These are phyloP conservation scores for Pangasius djambal DNA, from an alignment of 2,797 vertebrate genomes.

Conservation along the genomic window DNA sequence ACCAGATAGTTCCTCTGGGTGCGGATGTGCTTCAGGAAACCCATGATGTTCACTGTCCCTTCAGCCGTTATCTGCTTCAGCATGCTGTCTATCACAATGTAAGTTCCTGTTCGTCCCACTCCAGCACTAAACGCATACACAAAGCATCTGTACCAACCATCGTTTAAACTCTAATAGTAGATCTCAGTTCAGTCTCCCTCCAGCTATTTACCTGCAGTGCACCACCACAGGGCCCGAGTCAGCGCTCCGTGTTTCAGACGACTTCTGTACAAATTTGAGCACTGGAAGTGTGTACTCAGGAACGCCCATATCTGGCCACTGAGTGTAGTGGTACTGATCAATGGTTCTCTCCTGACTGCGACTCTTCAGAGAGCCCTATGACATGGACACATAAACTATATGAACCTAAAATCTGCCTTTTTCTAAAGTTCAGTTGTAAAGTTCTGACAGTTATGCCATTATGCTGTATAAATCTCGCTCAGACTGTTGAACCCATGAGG, in stretches of 20 bases:
- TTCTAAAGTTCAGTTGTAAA: not conserved
- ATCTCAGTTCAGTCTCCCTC: not conserved
- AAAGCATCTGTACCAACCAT: not conserved
- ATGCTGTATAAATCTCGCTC: not conserved
- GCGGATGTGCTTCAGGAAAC: slow-evolving; percentile 95
- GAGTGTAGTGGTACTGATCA: slow-evolving; percentile 93
- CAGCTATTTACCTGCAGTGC: slow-evolving; percentile 87
- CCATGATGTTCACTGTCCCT: slow-evolving; percentile 85
- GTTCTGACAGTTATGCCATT: not conserved
- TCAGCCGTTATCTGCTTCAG: slow-evolving; percentile 89
- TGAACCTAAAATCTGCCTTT: not conserved
- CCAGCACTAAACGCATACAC: slow-evolving; percentile 79
- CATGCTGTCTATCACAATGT: slow-evolving; percentile 97
- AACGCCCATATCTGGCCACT: slow-evolving; percentile 98
- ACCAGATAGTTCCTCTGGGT: slow-evolving; percentile 96
- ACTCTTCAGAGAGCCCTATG: slow-evolving; percentile 87
- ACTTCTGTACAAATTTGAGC: slow-evolving; percentile 89
- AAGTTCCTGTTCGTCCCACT: slow-evolving; percentile 92
- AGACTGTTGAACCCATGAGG: not conserved
- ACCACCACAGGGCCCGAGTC: slow-evolving; percentile 86
- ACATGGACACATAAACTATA: not conserved
- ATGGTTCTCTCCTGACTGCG: slow-evolving; percentile 80
- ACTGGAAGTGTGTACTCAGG: slow-evolving; percentile 89
- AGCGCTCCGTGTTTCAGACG: slow-evolving; percentile 76
- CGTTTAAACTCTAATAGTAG: not conserved